These are phyloP conservation scores for Siniperca scherzeri DNA, from an alignment of 2,797 vertebrate species.

Conservation along the genomic window DNA sequence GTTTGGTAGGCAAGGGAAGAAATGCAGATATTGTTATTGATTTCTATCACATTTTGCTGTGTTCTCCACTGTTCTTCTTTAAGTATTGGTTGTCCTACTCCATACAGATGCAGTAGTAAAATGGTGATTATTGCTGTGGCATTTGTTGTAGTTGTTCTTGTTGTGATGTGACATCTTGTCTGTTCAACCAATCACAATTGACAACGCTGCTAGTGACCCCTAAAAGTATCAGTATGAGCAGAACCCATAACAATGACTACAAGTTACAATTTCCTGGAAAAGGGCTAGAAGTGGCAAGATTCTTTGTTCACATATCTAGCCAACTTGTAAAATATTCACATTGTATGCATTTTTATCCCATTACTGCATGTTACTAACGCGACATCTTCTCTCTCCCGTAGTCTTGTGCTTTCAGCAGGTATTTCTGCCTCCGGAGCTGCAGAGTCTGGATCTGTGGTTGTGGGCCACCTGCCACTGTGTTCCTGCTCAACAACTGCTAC, in stretches of 20 bases:
- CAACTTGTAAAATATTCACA: neutral
- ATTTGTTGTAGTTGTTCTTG: neutral
- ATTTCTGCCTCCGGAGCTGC: too few species aligned
- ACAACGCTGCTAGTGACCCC: neutral
- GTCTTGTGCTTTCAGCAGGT: too few species aligned
- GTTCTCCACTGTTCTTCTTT: neutral
- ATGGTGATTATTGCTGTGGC: neutral
- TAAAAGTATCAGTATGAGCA: neutral
- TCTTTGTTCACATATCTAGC: neutral
- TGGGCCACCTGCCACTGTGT: too few species aligned
- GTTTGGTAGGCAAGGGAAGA: neutral
- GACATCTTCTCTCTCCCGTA: too few species aligned
- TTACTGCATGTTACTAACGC: too few species aligned
- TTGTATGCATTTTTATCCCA: too few species aligned
- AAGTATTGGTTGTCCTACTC: neutral
- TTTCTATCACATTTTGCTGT: neutral
- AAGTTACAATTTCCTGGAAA: neutral
- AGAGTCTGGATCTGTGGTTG: too few species aligned
- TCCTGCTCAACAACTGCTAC: too few species aligned
- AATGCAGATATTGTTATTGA: neutral
- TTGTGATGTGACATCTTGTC: neutral
- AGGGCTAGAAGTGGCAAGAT: too few species aligned
- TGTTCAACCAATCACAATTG: neutral
- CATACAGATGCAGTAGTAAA: neutral
- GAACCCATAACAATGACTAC: neutral